Percentiles rank a stretch among this genome's conserved stretches.
Conservation (phyloP, 2,888 invertebrate species). For the Hyposoter didymator region DNA sequence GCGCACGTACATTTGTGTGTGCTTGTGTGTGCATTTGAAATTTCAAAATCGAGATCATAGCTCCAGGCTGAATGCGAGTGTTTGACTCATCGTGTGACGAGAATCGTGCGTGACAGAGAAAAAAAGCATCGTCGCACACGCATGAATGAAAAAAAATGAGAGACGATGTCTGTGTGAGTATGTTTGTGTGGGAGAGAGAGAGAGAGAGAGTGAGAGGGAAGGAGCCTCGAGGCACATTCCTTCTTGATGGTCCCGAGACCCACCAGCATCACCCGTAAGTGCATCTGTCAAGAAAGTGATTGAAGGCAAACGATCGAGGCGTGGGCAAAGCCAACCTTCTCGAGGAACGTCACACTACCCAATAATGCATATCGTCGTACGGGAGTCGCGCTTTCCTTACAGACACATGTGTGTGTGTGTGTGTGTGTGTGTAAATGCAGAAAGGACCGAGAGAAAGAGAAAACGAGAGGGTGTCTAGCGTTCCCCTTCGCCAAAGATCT, state of each 20-base stretch:
- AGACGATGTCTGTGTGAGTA: slow-evolving; percentile 9
- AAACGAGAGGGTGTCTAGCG: slow-evolving; percentile 36
- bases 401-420: neutral
- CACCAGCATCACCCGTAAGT: slow-evolving; percentile 76
- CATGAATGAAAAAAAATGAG: slow-evolving; percentile 21
- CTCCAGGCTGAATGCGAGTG: slow-evolving; percentile 47
- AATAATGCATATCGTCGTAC: slow-evolving; percentile 50
- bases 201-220: slow-evolving; percentile 34
- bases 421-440: neutral
- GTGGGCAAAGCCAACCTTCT: slow-evolving; percentile 60
- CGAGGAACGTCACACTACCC: slow-evolving; percentile 41
- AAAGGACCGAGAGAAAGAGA: slow-evolving; percentile 38
- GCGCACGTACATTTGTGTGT: neutral
- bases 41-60: slow-evolving; percentile 51
- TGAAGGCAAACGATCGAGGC: slow-evolving; percentile 81
- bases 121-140: slow-evolving; percentile 40
- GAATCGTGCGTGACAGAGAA: slow-evolving; percentile 43
- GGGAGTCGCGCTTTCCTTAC: slow-evolving; percentile 12
- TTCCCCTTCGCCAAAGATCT: slow-evolving; percentile 74
- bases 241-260: slow-evolving; percentile 78
- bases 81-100: slow-evolving; percentile 60
- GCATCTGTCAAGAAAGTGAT: slow-evolving; percentile 83
- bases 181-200: neutral
- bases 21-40: slow-evolving; percentile 24
- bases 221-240: slow-evolving; percentile 80